Evolutionary conservation across 2,113 vertebrate genomes (phyloP).

Genomic region (Drymodes brunneopygia): DNA sequence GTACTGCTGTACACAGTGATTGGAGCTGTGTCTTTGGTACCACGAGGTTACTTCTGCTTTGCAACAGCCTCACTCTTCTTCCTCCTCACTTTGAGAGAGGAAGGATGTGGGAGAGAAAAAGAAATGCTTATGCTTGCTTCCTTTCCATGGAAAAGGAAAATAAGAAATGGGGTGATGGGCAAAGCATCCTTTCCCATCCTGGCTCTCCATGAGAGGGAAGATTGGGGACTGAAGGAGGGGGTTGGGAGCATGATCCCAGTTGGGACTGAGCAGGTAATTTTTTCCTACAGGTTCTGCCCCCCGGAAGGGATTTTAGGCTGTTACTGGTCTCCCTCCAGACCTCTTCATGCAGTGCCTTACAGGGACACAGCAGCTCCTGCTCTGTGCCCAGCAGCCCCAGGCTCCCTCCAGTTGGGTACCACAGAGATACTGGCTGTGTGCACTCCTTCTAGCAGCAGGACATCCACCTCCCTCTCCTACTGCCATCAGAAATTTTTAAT

Average conservation of each 20-base stretch:
- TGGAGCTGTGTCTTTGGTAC: not conserved
- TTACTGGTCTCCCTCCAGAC: not conserved
- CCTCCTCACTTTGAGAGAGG: not conserved
- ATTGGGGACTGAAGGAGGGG: not conserved
- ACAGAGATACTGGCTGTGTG: not conserved
- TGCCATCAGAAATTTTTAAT: not conserved
- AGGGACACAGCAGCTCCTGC: not conserved
- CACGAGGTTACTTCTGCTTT: not conserved
- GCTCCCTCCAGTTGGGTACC: not conserved
- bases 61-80: not conserved
- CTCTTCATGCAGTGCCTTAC: not conserved
- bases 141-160: not conserved
- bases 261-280: not conserved
- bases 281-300: not conserved
- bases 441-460: not conserved
- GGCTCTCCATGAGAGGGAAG: not conserved
- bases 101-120: not conserved
- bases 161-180: not conserved
- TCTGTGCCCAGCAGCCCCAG: rapidly evolving
- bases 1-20: not conserved
- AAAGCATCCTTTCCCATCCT: not conserved
- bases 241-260: not conserved
- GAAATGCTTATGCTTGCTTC: not conserved
- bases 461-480: not conserved
- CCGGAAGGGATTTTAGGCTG: not conserved